These are phyloP conservation scores for Ladona fulva DNA, from an alignment of 1,140 invertebrate species.

Conservation along the genomic window DNA sequence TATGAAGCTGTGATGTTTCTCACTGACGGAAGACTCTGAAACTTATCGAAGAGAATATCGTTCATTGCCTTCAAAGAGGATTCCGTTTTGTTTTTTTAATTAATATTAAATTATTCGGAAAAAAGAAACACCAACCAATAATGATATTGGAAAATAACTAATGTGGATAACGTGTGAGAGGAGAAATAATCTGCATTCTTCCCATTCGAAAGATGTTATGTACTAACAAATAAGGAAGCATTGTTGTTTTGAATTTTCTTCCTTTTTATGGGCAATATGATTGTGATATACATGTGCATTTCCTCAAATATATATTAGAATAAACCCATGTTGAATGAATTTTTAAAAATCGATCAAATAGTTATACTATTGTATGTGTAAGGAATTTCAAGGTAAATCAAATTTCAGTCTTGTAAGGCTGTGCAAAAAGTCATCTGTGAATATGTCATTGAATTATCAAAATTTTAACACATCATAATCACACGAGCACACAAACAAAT, in stretches of 20 bases:
- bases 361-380: neutral
- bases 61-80: neutral
- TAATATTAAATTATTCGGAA: neutral
- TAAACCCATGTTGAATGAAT: neutral
- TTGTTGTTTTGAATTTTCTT: neutral
- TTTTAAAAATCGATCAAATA: neutral
- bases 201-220: neutral
- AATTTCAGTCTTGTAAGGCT: neutral
- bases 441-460: neutral
- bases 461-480: neutral
- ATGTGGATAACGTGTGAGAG: too few species aligned
- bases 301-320: neutral
- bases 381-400: neutral
- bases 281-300: slow-evolving; percentile 6
- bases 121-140: neutral
- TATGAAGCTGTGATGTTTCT: slow-evolving; percentile 8
- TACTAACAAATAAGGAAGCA: neutral
- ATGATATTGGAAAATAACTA: neutral
- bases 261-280: slow-evolving; percentile 9
- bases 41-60: neutral
- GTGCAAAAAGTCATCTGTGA: neutral
- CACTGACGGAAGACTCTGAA: slow-evolving; percentile 4
- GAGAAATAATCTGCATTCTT: too few species aligned
- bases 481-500: too few species aligned
- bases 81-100: neutral